Evolutionary conservation across 2,113 vertebrate genomes (phyloP).

Genomic region (Tympanuchus pallidicinctus): DNA sequence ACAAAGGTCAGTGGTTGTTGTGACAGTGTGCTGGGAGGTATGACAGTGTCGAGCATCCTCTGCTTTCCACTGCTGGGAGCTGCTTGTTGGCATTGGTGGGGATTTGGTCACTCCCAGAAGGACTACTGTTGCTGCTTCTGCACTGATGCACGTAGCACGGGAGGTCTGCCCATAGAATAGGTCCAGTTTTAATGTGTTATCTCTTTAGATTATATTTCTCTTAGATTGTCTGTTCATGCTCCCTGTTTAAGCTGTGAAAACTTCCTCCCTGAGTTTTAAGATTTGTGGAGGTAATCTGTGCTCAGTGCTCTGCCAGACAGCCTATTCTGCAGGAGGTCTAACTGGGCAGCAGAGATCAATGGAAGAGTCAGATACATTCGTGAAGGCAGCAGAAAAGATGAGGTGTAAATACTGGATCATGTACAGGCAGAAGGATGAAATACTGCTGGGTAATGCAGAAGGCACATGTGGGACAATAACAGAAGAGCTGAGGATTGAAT

Average conservation of each 20-base stretch:
- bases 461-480: neutral
- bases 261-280: neutral
- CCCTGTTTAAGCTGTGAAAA: neutral
- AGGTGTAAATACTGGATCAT: neutral
- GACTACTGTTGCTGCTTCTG: neutral
- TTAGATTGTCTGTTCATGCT: neutral
- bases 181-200: neutral
- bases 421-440: neutral
- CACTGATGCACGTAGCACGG: rapidly evolving
- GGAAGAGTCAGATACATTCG: neutral
- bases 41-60: neutral
- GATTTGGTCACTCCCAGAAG: neutral
- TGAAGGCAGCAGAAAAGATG: neutral
- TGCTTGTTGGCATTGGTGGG: neutral
- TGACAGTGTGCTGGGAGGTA: neutral
- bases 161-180: neutral
- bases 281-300: neutral
- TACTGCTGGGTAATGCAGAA: neutral
- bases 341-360: neutral
- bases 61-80: rapidly evolving
- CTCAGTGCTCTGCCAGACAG: neutral
- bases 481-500: neutral
- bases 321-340: neutral
- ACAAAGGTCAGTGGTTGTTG: rapidly evolving
- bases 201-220: neutral